These are phyloP conservation scores for Ooceraea biroi DNA, from an alignment of 1,140 invertebrate genomes.

Conservation along the genomic window DNA sequence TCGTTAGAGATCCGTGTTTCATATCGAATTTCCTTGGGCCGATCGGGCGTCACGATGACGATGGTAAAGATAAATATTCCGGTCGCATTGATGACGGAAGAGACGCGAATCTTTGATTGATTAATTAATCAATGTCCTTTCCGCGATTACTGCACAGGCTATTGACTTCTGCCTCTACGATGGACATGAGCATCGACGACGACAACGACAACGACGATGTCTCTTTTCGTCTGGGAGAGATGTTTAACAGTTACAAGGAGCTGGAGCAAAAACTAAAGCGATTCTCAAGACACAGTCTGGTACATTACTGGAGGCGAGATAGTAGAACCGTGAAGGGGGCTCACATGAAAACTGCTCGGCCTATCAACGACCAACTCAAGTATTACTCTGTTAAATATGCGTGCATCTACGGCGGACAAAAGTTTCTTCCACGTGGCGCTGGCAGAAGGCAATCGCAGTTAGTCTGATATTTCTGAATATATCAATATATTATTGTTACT, in stretches of 20 bases:
- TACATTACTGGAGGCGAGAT: constrained; percentile 85
- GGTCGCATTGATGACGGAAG: background rate
- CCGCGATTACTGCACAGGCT: constrained; percentile 51
- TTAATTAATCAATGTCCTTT: background rate
- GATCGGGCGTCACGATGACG: background rate
- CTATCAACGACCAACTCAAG: constrained; percentile 83
- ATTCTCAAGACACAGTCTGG: constrained; percentile 82
- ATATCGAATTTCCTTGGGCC: background rate
- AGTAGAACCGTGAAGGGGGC: constrained; percentile 85
- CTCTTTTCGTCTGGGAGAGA: constrained; percentile 82
- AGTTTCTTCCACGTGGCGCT: constrained; percentile 83
- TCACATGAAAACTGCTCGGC: constrained; percentile 85
- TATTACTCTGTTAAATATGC: constrained; percentile 86
- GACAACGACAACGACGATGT: constrained; percentile 78
- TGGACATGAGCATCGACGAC: constrained; percentile 68
- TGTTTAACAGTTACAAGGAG: constrained; percentile 85
- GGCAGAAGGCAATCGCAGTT: constrained; percentile 84
- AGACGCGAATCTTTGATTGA: constrained; percentile 10
- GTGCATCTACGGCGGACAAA: constrained; percentile 85
- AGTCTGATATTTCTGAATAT: constrained; percentile 57
- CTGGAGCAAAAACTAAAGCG: constrained; percentile 82
- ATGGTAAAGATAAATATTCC: constrained; percentile 17
- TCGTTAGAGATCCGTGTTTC: constrained; percentile 1
- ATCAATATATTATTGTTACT: background rate
- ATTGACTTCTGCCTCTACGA: constrained; percentile 57